A percentile compares a stretch with the other conserved stretches of the same genome.
These are phyloP conservation scores for Sarcoramphus papa DNA, from an alignment of 2,797 vertebrate species.

Conservation along the genomic window DNA sequence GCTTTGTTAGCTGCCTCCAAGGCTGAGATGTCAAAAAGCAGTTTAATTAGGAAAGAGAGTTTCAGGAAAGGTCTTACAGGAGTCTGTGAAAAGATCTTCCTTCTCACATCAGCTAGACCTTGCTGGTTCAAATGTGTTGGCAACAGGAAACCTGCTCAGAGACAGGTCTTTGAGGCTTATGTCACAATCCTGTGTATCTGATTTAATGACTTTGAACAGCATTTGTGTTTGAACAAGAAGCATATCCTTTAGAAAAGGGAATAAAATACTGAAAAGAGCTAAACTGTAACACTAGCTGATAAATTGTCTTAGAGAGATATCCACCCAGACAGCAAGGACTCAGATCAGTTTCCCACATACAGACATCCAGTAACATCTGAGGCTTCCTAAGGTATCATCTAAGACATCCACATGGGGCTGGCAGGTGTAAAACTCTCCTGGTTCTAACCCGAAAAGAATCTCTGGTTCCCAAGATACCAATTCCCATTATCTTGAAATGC, in stretches of 20 bases:
- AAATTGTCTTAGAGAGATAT: neutral
- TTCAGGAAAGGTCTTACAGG: neutral
- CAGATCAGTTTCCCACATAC: neutral
- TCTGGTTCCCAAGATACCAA: neutral
- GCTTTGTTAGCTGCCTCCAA: neutral
- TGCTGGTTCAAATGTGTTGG: neutral
- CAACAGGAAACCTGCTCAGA: neutral
- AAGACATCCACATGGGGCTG: neutral
- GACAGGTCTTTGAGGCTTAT: neutral
- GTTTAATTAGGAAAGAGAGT: neutral
- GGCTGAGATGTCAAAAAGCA: neutral
- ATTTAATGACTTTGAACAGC: neutral
- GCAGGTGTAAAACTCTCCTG: neutral
- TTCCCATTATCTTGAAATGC: neutral
- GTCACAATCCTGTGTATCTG: neutral
- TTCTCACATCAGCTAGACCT: neutral
- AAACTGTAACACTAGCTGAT: neutral
- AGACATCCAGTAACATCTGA: neutral
- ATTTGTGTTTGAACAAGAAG: neutral
- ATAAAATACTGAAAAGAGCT: neutral
- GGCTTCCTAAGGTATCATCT: neutral
- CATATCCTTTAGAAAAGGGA: neutral
- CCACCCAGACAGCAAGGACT: neutral
- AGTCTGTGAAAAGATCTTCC: neutral
- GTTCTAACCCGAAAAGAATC: neutral